Percentiles rank a stretch among this genome's conserved stretches.
These are phyloP conservation scores for Aramus guarauna DNA, from an alignment of 2,113 vertebrate genomes.

Conservation along the genomic window DNA sequence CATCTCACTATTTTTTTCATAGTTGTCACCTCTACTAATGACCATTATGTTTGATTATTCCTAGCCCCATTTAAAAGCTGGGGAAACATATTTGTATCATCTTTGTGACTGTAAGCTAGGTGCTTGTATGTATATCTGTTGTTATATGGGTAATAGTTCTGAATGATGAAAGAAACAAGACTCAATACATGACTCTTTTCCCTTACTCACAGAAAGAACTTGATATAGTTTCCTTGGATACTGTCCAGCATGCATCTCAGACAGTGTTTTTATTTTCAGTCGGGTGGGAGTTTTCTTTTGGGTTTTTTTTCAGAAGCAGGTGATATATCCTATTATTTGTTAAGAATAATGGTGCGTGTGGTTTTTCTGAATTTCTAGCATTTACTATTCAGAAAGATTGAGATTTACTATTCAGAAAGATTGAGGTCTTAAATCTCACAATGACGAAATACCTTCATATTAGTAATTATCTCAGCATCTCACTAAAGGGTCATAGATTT, in stretches of 20 bases:
- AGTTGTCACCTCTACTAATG: background rate
- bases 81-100: background rate
- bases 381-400: background rate
- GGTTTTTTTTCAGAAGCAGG: background rate
- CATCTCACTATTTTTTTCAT: background rate
- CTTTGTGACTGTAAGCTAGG: background rate
- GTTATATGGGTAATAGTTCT: background rate
- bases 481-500: background rate
- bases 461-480: background rate
- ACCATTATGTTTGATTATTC: background rate
- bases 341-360: background rate
- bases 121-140: background rate
- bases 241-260: background rate
- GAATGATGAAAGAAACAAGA: background rate
- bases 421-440: background rate
- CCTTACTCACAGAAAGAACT: background rate
- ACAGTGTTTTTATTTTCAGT: background rate
- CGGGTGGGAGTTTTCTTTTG: too few species aligned
- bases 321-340: background rate
- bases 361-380: background rate
- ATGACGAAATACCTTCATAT: background rate
- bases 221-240: slow-evolving; percentile 28
- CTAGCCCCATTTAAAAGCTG: background rate
- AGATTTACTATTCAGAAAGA: background rate
- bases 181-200: background rate